A percentile compares a stretch with the other conserved stretches of the same genome.
phyloP scores from a whole-genome alignment of 2,888 invertebrate species.

The Diarsia rubi region DNA sequence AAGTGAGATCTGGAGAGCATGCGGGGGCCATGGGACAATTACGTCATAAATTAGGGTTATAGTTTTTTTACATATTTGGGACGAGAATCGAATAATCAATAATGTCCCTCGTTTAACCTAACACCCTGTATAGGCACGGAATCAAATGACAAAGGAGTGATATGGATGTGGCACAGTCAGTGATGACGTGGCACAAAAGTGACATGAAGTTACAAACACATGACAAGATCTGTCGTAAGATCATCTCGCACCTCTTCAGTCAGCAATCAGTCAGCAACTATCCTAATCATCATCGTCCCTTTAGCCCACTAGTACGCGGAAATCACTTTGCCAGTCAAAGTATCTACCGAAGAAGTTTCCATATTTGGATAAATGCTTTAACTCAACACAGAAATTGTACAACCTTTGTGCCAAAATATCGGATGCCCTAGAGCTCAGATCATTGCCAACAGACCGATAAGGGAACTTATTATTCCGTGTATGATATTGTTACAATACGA shows the following conservation, averaged over 20 bases:
- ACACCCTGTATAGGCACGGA: not conserved
- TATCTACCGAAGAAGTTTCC: not conserved
- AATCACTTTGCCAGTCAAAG: not conserved
- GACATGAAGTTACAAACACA: not conserved
- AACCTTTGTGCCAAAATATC: not conserved
- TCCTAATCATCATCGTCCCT: not conserved
- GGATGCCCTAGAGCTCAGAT: not conserved
- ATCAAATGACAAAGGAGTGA: not conserved
- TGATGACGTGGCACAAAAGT: conserved; percentile 1
- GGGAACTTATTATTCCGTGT: conserved; percentile 39
- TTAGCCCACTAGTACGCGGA: not conserved
- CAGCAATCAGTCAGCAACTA: not conserved
- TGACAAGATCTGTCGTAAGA: not conserved
- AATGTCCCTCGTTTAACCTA: no score
- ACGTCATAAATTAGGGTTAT: no score
- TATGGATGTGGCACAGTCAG: not conserved
- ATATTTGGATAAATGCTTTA: not conserved
- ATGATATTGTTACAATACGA: conserved; percentile 52
- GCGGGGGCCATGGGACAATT: no score
- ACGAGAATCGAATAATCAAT: no score
- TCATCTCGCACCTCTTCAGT: not conserved
- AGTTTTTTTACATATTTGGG: no score
- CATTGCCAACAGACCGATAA: conserved; percentile 15
- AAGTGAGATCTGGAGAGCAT: no score
- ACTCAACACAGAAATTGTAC: not conserved